Conservation (phyloP, 2,113 vertebrate species). For the Puntigrus tetrazona region DNA sequence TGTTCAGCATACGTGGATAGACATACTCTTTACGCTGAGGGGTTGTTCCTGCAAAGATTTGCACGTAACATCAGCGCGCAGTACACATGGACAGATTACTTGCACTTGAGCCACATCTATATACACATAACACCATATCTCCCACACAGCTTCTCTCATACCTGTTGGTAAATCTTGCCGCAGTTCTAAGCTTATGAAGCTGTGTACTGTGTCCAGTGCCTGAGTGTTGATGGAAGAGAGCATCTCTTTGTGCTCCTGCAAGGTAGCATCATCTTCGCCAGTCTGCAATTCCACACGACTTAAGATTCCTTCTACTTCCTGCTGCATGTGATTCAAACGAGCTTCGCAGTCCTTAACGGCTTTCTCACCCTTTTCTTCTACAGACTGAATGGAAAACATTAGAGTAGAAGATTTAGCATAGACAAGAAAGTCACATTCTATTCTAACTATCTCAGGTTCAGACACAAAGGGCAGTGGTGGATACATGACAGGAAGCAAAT, state of each 20-base stretch:
- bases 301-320: conserved; percentile 61
- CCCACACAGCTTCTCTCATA: conserved; percentile 56
- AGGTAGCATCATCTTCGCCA: conserved; percentile 59
- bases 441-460: not conserved
- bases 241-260: conserved; percentile 70
- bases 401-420: not conserved
- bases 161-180: conserved; percentile 87
- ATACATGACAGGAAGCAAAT: too few species aligned
- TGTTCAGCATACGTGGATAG: conserved; percentile 79
- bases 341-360: not conserved
- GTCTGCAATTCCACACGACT: conserved; percentile 66
- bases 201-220: conserved; percentile 71
- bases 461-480: not conserved
- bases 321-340: conserved; percentile 59
- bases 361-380: conserved; percentile 64
- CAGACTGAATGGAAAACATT: conserved; percentile 67
- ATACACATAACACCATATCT: not conserved
- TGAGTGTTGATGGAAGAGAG: conserved; percentile 67
- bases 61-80: not conserved
- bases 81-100: not conserved
- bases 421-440: not conserved
- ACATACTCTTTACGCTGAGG: conserved; percentile 85
- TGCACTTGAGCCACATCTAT: not conserved
- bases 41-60: conserved; percentile 77
- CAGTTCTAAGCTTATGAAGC: conserved; percentile 84